phyloP scores from a whole-genome alignment of 30 jellyfish, hydroid and myxozoan genomes.

The Hydra vulgaris region DNA sequence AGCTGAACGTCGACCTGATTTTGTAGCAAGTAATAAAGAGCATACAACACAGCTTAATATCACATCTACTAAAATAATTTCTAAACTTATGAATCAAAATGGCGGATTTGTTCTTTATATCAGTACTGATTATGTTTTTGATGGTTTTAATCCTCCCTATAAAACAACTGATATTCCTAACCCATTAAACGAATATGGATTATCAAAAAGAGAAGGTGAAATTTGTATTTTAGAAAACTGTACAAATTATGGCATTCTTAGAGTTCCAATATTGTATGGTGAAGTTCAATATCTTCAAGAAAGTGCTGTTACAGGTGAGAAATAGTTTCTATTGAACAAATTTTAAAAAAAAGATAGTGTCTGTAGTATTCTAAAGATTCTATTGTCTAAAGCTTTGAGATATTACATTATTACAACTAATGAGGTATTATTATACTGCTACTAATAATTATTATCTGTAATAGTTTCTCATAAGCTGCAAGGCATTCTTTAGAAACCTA shows the following conservation, averaged over 20 bases:
- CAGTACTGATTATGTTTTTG: constrained; percentile 82
- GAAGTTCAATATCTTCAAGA: constrained; percentile 52
- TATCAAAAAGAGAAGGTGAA: constrained; percentile 59
- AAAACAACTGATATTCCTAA: constrained; percentile 52
- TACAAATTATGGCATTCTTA: constrained; percentile 33
- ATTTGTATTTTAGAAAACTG: constrained; percentile 24
- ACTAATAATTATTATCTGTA: no score
- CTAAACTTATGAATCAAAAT: constrained; percentile 31
- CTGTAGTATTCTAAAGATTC: no score
- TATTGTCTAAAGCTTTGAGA: no score
- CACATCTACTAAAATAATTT: constrained; percentile 39
- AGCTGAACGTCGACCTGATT: constrained; percentile 75
- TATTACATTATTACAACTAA: no score
- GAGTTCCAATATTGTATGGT: constrained; percentile 77
- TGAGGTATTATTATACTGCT: no score
- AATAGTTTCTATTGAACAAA: background rate
- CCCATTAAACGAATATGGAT: constrained; percentile 63
- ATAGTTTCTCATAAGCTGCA: no score
- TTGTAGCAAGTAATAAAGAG: constrained; percentile 44
- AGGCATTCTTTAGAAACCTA: no score
- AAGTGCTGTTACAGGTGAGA: constrained; percentile 68
- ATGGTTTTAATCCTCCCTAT: constrained; percentile 71
- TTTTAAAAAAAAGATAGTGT: no score
- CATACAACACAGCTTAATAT: constrained; percentile 40
- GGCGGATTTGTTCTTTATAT: constrained; percentile 50